Evolutionary conservation across 2,113 vertebrate species (phyloP), one percentile per base, ranked within the genome.

Genomic region (Hypomesus transpacificus): DNA sequence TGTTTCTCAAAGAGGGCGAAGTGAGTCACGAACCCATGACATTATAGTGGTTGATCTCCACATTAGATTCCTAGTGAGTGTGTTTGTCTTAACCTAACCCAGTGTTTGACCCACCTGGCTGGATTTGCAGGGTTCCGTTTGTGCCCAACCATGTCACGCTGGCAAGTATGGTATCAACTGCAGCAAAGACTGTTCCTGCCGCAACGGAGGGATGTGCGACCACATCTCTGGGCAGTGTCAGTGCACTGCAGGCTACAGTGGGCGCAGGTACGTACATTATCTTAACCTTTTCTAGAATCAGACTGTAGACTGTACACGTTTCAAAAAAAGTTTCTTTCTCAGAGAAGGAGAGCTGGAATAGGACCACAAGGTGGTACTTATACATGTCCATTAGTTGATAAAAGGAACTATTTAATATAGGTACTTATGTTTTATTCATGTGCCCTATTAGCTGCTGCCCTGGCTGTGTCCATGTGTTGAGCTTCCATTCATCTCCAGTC

Each of bases 141-240:
- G 97, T 86, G 96, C 95, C 56, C 96, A 96, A 87, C 97, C 96
- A 0, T 99, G 97, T 79, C 92, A 92, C 68, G 83, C 94, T n/a
- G 96, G 96, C 71, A 98, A 94, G 0, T 96, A 94, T 22, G 93
- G 97, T 69, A 92, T 95, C 82, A 98, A 99, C 87, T 99, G 97
- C 92, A 97, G 95, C 90, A 94, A 96, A 82, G 95, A 96, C 76
- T 99, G 97, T 59, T 95, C 95, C 0, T 99, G 97, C 82, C 95
- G 96, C 74, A 98, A 99, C 0, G 94, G 95, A 58, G 97, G 96
- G n/a, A 90, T 96, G 69, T 99, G 97, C 64, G 94, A 99, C 83
- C 95, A 95, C 0, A 88, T 99, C 89, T 95, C 91, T 0, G 97
- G 97, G 59, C 94, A 93, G 77, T 99, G 97, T 88, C 87, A 96